Base-by-base conservation (phyloP, 2,888 invertebrate species). In the Apodemia mormo region DNA sequence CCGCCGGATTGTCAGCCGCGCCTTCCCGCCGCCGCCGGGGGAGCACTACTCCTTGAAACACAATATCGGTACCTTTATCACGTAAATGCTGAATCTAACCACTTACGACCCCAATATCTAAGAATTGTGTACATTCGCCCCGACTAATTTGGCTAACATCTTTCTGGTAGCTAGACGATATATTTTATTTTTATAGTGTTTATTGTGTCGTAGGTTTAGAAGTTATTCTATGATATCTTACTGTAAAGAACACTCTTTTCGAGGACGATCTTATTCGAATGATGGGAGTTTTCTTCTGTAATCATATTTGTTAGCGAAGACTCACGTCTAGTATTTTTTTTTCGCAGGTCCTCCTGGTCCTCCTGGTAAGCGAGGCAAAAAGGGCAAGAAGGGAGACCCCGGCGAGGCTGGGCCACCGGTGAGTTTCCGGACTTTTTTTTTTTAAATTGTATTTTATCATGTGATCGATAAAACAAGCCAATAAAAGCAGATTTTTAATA, bases 311-410 rank as follows among this genome's bases (percentile, higher is more conserved):
- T 14, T 12, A 1, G 14, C 14, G 6, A 49, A 49, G 14, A 49
- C 14, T 49, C 5, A 14, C 1, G 0, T 14, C 49, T 49, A 5
- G 7, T n/a, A n/a, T 6, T 69, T 30, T 68, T 73, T 81, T 81
- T 79, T 94, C 93, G 72, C 95, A 94, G 97, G 97, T 78, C 96
- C 96, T 30, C 96, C 96, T 71, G 98, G 98, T 66, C 96, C 97
- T 65, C 96, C 97, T 14, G 98, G 98, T 76, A 98, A 97, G 89
- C 94, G 97, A 82, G 98, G 98, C 79, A 96, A 97, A 87, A 97
- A 97, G 83, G 98, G 98, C 79, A 97, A 97, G 90, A 97, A 97
- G 85, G 98, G 98, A 30, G 97, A 97, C 82, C 82, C 95, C 22
- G 98, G 98, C 74, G 97, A 97, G 79, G 89, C 96, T 37, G 97